phyloP scores from a whole-genome alignment of 1,140 invertebrate genomes.

The Sitodiplosis mosellana region DNA sequence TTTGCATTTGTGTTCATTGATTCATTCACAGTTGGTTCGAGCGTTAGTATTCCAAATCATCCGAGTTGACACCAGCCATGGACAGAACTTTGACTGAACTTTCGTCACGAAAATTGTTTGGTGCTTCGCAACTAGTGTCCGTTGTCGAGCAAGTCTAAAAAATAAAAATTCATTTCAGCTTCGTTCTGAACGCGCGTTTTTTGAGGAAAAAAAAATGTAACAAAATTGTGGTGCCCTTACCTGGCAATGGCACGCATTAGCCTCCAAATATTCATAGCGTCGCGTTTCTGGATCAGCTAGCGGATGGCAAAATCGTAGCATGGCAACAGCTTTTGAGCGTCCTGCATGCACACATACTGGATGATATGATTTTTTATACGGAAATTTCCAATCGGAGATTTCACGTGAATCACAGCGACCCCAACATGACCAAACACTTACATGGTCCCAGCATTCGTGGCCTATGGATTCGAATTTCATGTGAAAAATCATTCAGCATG shows the following conservation, averaged over 20 bases:
- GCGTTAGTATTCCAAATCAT: constrained; percentile 20
- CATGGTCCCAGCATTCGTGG: constrained; percentile 45
- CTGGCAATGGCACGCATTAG: constrained; percentile 37
- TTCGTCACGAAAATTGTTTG: constrained; percentile 15
- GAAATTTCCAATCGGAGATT: constrained; percentile 72
- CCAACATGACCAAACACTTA: constrained; percentile 61
- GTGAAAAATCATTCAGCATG: constrained; percentile 27
- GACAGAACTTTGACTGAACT: constrained; percentile 11
- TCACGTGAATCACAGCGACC: constrained; percentile 68
- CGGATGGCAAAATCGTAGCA: constrained; percentile 42
- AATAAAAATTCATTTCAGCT: background rate
- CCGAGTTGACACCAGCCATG: constrained; percentile 13
- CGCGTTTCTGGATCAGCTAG: constrained; percentile 34
- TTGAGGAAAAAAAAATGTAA: background rate
- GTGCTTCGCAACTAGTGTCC: constrained; percentile 20
- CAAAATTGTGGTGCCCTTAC: constrained; percentile 9
- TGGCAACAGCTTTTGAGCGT: constrained; percentile 30
- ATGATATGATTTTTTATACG: constrained; percentile 64
- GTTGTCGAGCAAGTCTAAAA: constrained; percentile 18
- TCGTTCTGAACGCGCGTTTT: background rate
- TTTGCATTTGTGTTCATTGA: no score
- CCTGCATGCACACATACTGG: constrained; percentile 64
- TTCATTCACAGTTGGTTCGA: no score
- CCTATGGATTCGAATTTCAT: constrained; percentile 40
- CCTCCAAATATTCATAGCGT: constrained; percentile 41